Conservation (phyloP, 2,797 vertebrate species). For the Liparis tanakae region DNA sequence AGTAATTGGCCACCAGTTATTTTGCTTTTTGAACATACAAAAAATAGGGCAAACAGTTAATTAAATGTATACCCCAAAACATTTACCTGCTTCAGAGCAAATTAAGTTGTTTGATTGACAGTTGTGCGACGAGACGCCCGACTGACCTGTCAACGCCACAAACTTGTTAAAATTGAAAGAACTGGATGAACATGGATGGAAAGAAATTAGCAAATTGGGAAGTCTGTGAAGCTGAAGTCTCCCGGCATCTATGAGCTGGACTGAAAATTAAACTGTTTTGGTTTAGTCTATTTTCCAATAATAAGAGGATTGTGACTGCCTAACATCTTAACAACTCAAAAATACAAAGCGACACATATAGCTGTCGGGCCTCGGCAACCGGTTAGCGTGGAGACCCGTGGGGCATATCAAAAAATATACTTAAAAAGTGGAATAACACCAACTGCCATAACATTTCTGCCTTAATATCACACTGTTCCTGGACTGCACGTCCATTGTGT, state of each 20-base stretch:
- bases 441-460: constrained; percentile 58
- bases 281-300: not conserved
- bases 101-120: not conserved
- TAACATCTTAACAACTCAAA: too few species aligned
- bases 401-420: constrained; percentile 28
- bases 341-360: too few species aligned
- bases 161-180: not conserved
- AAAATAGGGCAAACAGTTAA: not conserved
- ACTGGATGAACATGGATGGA: not conserved
- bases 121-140: not conserved
- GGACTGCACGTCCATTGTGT: constrained; percentile 66
- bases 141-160: not conserved
- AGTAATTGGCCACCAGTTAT: not conserved
- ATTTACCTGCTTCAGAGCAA: too few species aligned
- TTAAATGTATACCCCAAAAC: not conserved
- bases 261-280: not conserved
- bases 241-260: not conserved
- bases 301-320: too few species aligned
- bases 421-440: constrained; percentile 50
- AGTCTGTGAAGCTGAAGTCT: not conserved
- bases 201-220: not conserved
- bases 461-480: constrained; percentile 37
- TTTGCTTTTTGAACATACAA: not conserved
- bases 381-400: not conserved
- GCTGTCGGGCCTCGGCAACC: too few species aligned